A percentile compares a stretch with the other conserved stretches of the same genome.
Evolutionary conservation across 2,888 invertebrate genomes (phyloP).

Genomic region (Sphaerophoria taeniata): DNA sequence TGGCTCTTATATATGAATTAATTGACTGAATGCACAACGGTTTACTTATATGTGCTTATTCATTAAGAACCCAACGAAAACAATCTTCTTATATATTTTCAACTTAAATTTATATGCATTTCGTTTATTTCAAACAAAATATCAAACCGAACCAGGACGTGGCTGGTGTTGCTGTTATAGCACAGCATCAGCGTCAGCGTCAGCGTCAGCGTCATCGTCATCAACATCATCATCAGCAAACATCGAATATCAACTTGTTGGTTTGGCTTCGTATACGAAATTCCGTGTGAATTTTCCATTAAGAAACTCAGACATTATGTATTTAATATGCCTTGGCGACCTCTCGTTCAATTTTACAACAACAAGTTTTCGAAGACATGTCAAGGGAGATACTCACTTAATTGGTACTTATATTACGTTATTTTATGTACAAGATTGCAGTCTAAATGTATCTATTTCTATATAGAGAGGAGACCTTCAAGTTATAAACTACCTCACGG

Average conservation of each 20-base stretch:
- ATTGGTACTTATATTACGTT: slow-evolving; percentile 61
- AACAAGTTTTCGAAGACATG: slow-evolving; percentile 41
- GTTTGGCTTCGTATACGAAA: slow-evolving; percentile 1
- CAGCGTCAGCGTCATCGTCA: neutral
- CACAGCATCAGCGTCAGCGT: neutral
- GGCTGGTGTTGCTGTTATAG: neutral
- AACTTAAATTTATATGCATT: neutral
- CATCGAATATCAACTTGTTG: neutral
- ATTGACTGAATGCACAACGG: slow-evolving; percentile 59
- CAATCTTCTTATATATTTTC: neutral
- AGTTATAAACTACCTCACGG: slow-evolving; percentile 47
- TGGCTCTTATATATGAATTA: slow-evolving; percentile 45
- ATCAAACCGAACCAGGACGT: neutral
- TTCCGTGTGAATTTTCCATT: slow-evolving; percentile 28
- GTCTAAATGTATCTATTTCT: slow-evolving; percentile 7
- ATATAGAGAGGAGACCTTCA: slow-evolving; percentile 55
- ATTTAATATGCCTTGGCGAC: slow-evolving; percentile 40
- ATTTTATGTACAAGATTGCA: slow-evolving; percentile 51
- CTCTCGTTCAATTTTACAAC: slow-evolving; percentile 27
- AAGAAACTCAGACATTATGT: neutral
- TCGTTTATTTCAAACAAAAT: neutral
- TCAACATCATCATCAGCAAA: neutral
- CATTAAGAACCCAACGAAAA: neutral
- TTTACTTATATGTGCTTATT: neutral
- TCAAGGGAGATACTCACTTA: slow-evolving; percentile 63